phyloP scores from a whole-genome alignment of 2,888 invertebrate species.

The Disparrhopalites patrizii region DNA sequence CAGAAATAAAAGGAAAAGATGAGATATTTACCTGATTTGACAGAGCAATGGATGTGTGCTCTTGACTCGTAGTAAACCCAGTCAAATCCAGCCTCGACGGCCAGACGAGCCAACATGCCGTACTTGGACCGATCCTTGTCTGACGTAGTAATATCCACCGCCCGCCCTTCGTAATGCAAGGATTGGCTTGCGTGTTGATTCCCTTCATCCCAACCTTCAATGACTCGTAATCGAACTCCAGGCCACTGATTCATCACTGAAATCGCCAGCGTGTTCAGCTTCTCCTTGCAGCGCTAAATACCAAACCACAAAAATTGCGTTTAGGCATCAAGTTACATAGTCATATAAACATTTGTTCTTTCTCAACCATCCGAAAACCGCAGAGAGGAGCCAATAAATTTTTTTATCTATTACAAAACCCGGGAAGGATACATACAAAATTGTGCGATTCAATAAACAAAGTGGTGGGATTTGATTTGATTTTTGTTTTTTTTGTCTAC shows the following conservation, averaged over 20 bases:
- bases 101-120: slow-evolving; percentile 91
- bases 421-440: no score
- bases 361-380: no score
- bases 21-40: slow-evolving; percentile 79
- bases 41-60: slow-evolving; percentile 93
- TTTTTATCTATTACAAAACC: no score
- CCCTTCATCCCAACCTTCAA: slow-evolving; percentile 90
- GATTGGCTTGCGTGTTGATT: slow-evolving; percentile 75
- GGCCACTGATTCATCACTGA: slow-evolving; percentile 99
- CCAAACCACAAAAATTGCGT: slow-evolving; percentile 34
- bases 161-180: slow-evolving; percentile 93
- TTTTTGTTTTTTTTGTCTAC: no score
- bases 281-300: slow-evolving; percentile 92
- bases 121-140: slow-evolving; percentile 90
- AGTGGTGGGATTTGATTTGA: no score
- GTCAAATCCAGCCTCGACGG: slow-evolving; percentile 96
- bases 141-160: slow-evolving; percentile 92
- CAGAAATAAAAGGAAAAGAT: no score
- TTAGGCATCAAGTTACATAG: no score
- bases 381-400: no score
- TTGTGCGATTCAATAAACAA: no score
- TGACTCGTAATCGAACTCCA: slow-evolving; percentile 84
- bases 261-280: slow-evolving; percentile 86
- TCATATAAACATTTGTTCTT: not conserved
- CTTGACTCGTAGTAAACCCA: slow-evolving; percentile 97